These are phyloP conservation scores for Pyrocephalus nanus DNA, from an alignment of 2,797 vertebrate genomes.

Conservation along the genomic window DNA sequence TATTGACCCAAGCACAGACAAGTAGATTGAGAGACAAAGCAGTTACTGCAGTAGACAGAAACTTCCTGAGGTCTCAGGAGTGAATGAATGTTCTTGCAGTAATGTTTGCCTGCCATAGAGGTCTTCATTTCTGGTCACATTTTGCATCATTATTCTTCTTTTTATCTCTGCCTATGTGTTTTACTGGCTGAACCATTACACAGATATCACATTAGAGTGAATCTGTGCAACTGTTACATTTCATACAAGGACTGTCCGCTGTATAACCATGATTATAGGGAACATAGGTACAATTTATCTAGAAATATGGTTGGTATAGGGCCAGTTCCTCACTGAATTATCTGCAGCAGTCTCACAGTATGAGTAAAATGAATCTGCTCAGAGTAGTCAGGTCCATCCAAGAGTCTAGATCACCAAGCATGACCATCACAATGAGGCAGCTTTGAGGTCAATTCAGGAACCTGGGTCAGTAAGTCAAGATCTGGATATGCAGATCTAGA, in stretches of 20 bases:
- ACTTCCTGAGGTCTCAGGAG: background rate
- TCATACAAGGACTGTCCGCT: background rate
- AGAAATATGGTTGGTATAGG: background rate
- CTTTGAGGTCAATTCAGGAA: background rate
- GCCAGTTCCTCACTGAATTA: background rate
- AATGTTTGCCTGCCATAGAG: background rate
- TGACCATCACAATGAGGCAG: fast-evolving
- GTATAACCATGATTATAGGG: background rate
- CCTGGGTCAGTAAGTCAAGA: background rate
- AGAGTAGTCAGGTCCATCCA: background rate
- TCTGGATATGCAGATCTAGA: background rate
- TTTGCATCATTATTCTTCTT: background rate
- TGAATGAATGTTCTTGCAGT: background rate
- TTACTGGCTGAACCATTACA: background rate
- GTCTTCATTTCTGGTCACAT: background rate
- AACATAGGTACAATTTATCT: background rate
- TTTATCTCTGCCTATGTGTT: background rate
- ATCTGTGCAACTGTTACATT: background rate
- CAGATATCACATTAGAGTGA: background rate
- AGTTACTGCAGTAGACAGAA: background rate
- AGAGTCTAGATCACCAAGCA: background rate
- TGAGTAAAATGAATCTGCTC: background rate
- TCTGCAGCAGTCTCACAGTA: background rate
- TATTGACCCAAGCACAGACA: background rate
- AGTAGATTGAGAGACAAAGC: background rate